Evolutionary conservation across 2,113 vertebrate species (phyloP).

Genomic region (Mobula hypostoma): DNA sequence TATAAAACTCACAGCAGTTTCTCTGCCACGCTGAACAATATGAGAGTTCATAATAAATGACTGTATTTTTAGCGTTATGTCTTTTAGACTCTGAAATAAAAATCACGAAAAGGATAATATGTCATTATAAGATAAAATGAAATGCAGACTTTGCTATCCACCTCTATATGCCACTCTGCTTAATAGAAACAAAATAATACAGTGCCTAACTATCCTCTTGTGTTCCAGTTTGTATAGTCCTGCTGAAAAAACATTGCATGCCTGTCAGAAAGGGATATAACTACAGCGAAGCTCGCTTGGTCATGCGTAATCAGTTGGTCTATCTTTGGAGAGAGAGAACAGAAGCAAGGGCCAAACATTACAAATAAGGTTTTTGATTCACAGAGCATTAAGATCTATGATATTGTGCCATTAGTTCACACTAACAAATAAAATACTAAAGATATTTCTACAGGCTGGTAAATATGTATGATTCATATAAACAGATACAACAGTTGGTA

Average conservation of each 20-base stretch:
- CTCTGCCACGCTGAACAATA: background rate
- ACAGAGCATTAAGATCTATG: too few species aligned
- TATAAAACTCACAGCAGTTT: background rate
- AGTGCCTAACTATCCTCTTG: background rate
- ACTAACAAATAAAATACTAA: too few species aligned
- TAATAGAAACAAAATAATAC: background rate
- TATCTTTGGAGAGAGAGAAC: background rate
- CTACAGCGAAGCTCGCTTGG: background rate
- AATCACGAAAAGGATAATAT: background rate
- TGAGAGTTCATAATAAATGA: background rate
- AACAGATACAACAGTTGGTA: too few species aligned
- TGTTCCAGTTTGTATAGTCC: background rate
- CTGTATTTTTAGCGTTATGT: background rate
- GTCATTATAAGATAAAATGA: too few species aligned
- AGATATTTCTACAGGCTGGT: too few species aligned
- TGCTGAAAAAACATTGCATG: background rate
- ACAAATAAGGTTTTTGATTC: too few species aligned
- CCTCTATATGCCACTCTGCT: background rate
- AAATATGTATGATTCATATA: too few species aligned
- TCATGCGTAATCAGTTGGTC: background rate
- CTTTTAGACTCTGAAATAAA: background rate
- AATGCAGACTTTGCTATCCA: background rate
- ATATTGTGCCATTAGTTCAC: too few species aligned
- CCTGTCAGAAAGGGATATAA: too few species aligned
- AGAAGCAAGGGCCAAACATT: too few species aligned